A percentile compares a stretch with the other conserved stretches of the same genome.
Evolutionary conservation across 1,140 invertebrate species (phyloP).

Genomic region (Meloidogyne hapla): DNA sequence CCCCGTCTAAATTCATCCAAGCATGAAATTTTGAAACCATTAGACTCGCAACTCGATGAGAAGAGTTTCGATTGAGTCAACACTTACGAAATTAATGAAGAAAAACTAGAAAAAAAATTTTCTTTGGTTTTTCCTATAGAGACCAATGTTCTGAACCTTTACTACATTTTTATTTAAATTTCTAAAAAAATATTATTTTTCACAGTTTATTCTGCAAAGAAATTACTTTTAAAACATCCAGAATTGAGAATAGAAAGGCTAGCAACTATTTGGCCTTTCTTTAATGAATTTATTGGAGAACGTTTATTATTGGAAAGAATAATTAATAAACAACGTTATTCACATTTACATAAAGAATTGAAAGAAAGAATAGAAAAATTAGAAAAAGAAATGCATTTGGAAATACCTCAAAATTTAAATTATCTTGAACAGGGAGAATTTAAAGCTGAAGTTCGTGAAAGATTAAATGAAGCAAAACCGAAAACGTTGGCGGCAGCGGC

Average conservation of each 20-base stretch:
- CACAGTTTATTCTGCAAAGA: slow-evolving; percentile 10
- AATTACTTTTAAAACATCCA: slow-evolving; percentile 28
- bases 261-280: slow-evolving; percentile 8
- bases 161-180: no score
- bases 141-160: no score
- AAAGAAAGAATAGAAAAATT: slow-evolving; percentile 45
- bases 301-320: slow-evolving; percentile 39
- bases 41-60: no score
- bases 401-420: slow-evolving; percentile 45
- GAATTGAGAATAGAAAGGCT: slow-evolving; percentile 26
- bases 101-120: no score
- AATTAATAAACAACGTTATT: slow-evolving; percentile 36
- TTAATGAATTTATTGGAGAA: slow-evolving; percentile 30
- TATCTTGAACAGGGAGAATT: slow-evolving; percentile 39
- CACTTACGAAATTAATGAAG: no score
- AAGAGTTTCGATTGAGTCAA: no score
- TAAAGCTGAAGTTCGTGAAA: slow-evolving; percentile 49
- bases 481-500: slow-evolving; percentile 54
- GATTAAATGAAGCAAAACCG: slow-evolving; percentile 40
- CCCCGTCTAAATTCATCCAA: no score
- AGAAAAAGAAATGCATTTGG: slow-evolving; percentile 40
- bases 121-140: no score
- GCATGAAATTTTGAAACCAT: no score
- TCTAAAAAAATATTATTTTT: neutral
- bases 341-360: slow-evolving; percentile 37